phyloP scores from a whole-genome alignment of 2,888 invertebrate genomes.

The Erebia palarica region DNA sequence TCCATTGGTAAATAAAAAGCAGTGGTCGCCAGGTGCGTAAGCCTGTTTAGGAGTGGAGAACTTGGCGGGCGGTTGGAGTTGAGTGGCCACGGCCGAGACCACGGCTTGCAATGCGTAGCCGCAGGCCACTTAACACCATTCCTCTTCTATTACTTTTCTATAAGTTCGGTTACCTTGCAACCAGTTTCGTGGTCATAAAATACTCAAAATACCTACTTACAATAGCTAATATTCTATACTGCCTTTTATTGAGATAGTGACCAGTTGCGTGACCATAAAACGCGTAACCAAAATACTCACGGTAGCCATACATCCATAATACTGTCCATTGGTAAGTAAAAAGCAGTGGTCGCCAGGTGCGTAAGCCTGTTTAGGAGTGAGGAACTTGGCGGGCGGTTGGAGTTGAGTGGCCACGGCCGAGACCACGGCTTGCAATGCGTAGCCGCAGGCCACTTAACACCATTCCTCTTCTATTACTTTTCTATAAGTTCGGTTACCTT shows the following conservation, averaged over 20 bases:
- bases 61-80: conserved; percentile 45
- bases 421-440: background rate
- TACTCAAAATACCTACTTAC: no score
- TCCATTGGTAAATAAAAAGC: no score
- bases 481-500: no score
- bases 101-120: no score
- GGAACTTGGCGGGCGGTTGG: conserved; percentile 50
- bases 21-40: no score
- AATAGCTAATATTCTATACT: no score
- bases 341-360: conserved; percentile 87
- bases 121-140: conserved; percentile 84
- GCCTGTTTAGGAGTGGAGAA: conserved; percentile 60
- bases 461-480: conserved; percentile 87
- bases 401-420: background rate
- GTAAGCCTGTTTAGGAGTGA: conserved; percentile 58
- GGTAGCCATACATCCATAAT: conserved; percentile 91
- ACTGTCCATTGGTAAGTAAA: conserved; percentile 87
- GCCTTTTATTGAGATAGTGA: no score
- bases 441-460: conserved; percentile 71
- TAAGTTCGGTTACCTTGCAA: no score
- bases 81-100: conserved; percentile 1
- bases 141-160: conserved; percentile 82
- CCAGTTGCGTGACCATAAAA: no score
- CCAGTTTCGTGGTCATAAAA: no score
- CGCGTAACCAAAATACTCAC: conserved; percentile 70